Evolutionary conservation across 2,113 vertebrate genomes (phyloP).

Genomic region (Scytalopus superciliaris): DNA sequence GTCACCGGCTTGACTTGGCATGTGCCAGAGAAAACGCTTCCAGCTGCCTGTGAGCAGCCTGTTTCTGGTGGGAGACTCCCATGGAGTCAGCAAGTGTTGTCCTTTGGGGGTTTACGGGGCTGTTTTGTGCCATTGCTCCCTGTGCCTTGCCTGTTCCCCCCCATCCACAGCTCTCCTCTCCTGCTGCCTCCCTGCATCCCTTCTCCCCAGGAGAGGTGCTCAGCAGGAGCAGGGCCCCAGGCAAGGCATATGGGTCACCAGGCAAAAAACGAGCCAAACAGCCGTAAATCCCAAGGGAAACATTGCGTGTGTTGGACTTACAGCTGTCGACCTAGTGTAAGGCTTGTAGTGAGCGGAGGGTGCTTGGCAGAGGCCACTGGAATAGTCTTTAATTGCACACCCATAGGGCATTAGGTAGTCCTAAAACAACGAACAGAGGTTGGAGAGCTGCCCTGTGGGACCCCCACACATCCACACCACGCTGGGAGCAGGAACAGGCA

Average conservation of each 20-base stretch:
- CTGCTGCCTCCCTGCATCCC: neutral
- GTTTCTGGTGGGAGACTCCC: conserved; percentile 57
- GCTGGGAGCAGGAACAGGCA: rapidly evolving
- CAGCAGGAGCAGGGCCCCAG: neutral
- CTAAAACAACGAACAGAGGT: conserved; percentile 74
- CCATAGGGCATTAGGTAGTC: conserved; percentile 75
- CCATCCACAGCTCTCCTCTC: neutral
- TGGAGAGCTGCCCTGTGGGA: conserved; percentile 33
- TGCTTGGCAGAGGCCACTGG: conserved; percentile 69
- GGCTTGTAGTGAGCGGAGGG: conserved; percentile 72
- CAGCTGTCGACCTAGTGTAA: conserved; percentile 69
- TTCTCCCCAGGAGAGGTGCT: neutral
- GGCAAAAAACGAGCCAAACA: neutral
- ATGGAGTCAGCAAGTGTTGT: conserved; percentile 38
- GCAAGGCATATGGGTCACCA: neutral
- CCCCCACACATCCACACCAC: neutral
- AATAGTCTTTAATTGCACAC: conserved; percentile 73
- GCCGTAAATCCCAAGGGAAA: conserved; percentile 51
- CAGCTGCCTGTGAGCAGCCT: conserved; percentile 43
- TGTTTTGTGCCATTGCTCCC: conserved; percentile 13
- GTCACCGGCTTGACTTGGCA: neutral
- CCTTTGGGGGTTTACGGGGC: conserved; percentile 54
- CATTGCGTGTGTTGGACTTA: conserved; percentile 61
- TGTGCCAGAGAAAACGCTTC: neutral
- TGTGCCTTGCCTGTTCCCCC: neutral